Base-by-base conservation (phyloP, 1,140 invertebrate genomes). In the Zaprionus inermis region DNA sequence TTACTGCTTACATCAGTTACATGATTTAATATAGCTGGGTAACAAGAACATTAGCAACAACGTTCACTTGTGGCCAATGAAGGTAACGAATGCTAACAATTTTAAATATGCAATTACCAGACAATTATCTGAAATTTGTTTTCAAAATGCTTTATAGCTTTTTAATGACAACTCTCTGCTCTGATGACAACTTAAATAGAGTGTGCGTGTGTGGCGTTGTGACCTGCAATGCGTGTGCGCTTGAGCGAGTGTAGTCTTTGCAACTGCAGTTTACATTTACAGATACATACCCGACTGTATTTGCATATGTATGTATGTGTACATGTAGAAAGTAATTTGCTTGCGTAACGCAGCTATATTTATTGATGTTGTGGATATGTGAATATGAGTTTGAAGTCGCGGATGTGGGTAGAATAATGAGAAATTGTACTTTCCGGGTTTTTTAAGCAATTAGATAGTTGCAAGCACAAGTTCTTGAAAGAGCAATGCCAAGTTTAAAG, bases 111-210 rank as follows among this genome's bases (percentile, higher is more conserved):
- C 79, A 88, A 86, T 88, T 85, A 78, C 72, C 79, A 59, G 59
- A 72, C 72, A 86, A 86, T 86, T 86, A 88, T 79, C 67, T 77
- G 70, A 88, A 88, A 79, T 88, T 56, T 70, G 76, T 77, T 86
- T 86, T 82, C 51, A 76, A 77, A 82, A 61, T 82, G 72, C 72
- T 77, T 71, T 77, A 81, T 76, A 82, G 63, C 60, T 70, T 70
- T 74, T 64, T 88, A 86, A 84, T 84, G 70, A 82, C 74, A 83
- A 83, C 80, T 73, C 57, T 74, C 54, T 57, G 71, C 64, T 82
- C 49, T 73, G 79, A 88, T 88, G 83, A 88, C 83, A 86, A 88
- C 76, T 88, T 86, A 88, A 86, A 75, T 71, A 67, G 54, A 30
- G 32, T 58, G n/a, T 65, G 34, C 34, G 44, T 67, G 44, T 68